Percentiles rank a stretch among this genome's conserved stretches.
These are phyloP conservation scores for Danio jaintianensis DNA, from an alignment of 2,797 vertebrate genomes.

Conservation along the genomic window DNA sequence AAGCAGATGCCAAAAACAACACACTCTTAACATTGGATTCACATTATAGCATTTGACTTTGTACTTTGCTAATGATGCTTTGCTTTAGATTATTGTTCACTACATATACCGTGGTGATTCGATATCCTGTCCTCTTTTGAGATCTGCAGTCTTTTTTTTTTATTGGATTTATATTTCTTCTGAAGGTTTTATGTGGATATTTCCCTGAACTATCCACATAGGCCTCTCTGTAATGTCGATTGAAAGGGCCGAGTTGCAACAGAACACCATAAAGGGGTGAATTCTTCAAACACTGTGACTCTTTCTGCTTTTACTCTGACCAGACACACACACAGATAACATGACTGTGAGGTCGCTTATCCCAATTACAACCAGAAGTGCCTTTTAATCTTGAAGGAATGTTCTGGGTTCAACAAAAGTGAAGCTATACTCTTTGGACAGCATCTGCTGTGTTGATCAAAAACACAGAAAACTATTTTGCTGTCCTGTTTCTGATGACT, in stretches of 20 bases:
- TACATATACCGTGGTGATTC: not conserved
- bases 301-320: slow-evolving; percentile 60
- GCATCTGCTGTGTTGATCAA: not conserved
- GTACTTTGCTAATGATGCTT: not conserved
- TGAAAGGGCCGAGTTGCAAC: slow-evolving; percentile 51
- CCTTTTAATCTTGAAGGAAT: slow-evolving; percentile 22
- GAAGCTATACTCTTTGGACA: not conserved
- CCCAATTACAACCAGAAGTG: slow-evolving; percentile 16
- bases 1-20: slow-evolving; percentile 14
- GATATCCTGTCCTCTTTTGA: not conserved
- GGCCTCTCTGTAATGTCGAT: slow-evolving; percentile 6
- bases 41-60: not conserved
- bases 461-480: too few species aligned
- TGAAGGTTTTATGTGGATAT: not conserved
- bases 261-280: slow-evolving; percentile 48
- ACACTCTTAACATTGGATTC: not conserved
- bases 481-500: too few species aligned
- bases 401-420: slow-evolving; percentile 1
- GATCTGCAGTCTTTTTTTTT: not conserved
- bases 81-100: not conserved
- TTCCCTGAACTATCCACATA: not conserved
- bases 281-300: slow-evolving; percentile 49
- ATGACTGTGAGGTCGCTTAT: not conserved
- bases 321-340: slow-evolving; percentile 47
- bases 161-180: not conserved